phyloP scores from a whole-genome alignment of 2,797 vertebrate species.

The Microchirus variegatus region DNA sequence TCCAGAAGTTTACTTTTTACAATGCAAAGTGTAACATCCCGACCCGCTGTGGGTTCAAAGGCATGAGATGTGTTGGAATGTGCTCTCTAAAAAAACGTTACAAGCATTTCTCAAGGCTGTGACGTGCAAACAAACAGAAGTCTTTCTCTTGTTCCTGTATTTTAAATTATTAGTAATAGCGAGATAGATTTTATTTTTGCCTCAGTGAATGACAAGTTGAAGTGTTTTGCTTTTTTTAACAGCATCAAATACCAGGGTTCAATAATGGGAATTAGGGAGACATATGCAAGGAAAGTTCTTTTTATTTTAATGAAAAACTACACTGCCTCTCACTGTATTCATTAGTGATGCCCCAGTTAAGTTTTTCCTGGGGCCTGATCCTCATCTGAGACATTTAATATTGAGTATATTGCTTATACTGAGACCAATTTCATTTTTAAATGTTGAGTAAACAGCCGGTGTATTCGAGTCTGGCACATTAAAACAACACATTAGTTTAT shows the following conservation, averaged over 20 bases:
- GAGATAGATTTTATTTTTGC: neutral
- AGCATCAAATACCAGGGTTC: too few species aligned
- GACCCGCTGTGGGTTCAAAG: constrained; percentile 34
- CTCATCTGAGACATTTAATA: too few species aligned
- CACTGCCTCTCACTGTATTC: too few species aligned
- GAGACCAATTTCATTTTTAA: too few species aligned
- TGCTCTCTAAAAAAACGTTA: constrained; percentile 21
- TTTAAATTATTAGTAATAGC: constrained; percentile 4
- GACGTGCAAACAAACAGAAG: constrained; percentile 16
- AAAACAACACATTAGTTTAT: neutral
- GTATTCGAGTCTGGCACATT: neutral
- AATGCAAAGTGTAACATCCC: constrained; percentile 36
- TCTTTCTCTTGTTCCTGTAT: neutral
- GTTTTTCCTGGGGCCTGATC: too few species aligned
- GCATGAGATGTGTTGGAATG: constrained; percentile 42
- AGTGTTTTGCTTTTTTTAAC: too few species aligned
- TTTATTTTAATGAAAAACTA: too few species aligned
- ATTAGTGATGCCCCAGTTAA: too few species aligned
- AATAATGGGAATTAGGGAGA: too few species aligned
- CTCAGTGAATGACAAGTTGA: neutral
- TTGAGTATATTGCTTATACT: too few species aligned
- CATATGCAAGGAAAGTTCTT: too few species aligned
- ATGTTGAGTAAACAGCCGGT: neutral
- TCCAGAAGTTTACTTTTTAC: constrained; percentile 52
- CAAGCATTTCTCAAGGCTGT: constrained; percentile 19